Base-by-base conservation (phyloP, 2,888 invertebrate species). In the Philaethria dido region DNA sequence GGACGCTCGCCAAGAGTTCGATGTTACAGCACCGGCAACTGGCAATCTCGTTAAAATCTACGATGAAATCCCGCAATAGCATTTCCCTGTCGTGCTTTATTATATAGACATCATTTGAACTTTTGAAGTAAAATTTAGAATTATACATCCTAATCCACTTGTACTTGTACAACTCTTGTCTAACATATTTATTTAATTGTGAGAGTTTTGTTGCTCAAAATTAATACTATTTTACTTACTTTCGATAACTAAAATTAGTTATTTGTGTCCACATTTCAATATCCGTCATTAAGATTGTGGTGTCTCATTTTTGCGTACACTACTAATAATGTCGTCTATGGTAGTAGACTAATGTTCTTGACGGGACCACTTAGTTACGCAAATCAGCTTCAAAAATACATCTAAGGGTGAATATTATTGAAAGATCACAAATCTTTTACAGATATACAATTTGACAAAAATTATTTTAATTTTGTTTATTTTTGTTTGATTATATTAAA, bases 301-400 rank as follows among this genome's bases (percentile, higher is more conserved):
- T 74, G 77, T 73, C 81, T 83, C 86, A 89, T 90, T 92, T 89
- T 92, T 91, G 89, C 83, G 78, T 79, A 78, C 82, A 84, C 87
- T 85, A 83, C 88, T 84, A 88, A 88, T 92, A 92, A 92, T 87
- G 91, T 88, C 86, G 85, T 83, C 88, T 87, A 85, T 90, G 90
- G 91, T 91, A 89, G 89, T 79, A 79, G 85, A n/a, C 88, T 92
- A 92, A 92, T 92, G 91, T 91, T 87, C 86, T 86, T 86, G 84
- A 83, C 84, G 87, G 85, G 84, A 82, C 87, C 89, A 89, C 91
- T 92, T 89, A 91, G 92, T 92, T 92, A 92, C 89, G 92, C 91
- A 92, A 92, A 92, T 91, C 92, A 91, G 88, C 91, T 87, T 86
- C 88, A 85, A 82, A 84, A 83, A 87, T 81, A 82, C 76, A 79